Evolutionary conservation across 2,797 vertebrate species (phyloP).

Genomic region (Benthosema pterotum): DNA sequence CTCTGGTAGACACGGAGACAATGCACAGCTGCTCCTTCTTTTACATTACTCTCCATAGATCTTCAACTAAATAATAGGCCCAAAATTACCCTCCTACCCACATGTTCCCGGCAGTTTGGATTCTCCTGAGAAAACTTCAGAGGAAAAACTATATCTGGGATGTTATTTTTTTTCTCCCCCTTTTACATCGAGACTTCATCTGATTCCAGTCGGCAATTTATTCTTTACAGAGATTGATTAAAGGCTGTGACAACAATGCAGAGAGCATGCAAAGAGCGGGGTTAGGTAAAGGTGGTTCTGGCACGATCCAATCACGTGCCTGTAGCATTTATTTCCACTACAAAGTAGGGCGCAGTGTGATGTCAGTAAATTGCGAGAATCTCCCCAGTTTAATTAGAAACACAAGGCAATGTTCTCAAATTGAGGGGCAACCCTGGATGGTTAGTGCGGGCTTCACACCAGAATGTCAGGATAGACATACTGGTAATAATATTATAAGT

Average conservation of each 20-base stretch:
- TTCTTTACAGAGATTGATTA: conserved; percentile 35
- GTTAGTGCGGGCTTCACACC: no score
- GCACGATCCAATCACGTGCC: neutral
- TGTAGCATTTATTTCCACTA: no score
- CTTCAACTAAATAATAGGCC: conserved; percentile 57
- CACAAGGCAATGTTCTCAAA: no score
- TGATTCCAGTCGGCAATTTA: conserved; percentile 30
- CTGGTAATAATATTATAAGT: no score
- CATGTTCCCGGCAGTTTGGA: conserved; percentile 53
- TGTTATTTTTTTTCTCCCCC: conserved; percentile 37
- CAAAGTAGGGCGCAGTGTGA: no score
- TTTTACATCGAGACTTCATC: conserved; percentile 21
- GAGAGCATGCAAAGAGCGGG: no score
- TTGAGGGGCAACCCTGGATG: no score
- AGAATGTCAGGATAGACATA: no score
- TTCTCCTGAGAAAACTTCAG: conserved; percentile 42
- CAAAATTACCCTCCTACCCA: conserved; percentile 55
- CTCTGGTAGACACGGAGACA: conserved; percentile 21
- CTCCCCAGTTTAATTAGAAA: no score
- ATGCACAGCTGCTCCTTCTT: conserved; percentile 6
- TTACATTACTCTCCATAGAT: conserved; percentile 41
- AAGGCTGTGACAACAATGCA: conserved; percentile 27
- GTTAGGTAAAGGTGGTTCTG: conserved; percentile 14
- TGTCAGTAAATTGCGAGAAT: no score
- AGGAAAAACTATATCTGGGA: conserved; percentile 33